Percentiles rank a stretch among this genome's conserved stretches.
phyloP scores from a whole-genome alignment of 2,113 vertebrate species.

The Motacilla alba region DNA sequence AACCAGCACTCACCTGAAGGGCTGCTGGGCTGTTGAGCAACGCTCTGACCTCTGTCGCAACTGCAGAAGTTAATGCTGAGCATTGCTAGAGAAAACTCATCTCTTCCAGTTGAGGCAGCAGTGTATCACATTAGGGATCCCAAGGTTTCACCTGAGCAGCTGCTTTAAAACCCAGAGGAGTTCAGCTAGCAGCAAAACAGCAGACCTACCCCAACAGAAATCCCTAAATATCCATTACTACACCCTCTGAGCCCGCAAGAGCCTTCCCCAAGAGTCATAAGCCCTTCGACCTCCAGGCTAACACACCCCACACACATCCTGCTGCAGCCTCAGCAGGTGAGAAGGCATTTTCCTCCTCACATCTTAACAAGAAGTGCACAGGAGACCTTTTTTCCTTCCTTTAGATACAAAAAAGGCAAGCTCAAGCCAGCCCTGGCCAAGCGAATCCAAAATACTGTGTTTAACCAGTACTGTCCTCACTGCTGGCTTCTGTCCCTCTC shows the following conservation, averaged over 20 bases:
- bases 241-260: not conserved
- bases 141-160: not conserved
- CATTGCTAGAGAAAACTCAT: not conserved
- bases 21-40: not conserved
- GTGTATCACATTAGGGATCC: not conserved
- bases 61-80: not conserved
- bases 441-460: not conserved
- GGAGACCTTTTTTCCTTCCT: not conserved
- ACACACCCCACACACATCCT: accelerated
- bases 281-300: accelerated
- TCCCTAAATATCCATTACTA: not conserved
- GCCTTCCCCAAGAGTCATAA: not conserved
- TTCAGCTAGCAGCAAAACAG: not conserved
- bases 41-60: not conserved
- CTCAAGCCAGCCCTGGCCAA: not conserved
- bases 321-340: not conserved
- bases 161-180: not conserved
- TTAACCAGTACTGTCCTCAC: not conserved
- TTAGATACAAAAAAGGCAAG: not conserved
- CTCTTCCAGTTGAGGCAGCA: not conserved
- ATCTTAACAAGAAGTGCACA: not conserved
- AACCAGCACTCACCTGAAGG: not conserved
- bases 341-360: not conserved
- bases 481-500: not conserved
- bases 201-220: not conserved